Conservation (phyloP, 2,113 vertebrate genomes). For the Choloepus hoffmanni region DNA sequence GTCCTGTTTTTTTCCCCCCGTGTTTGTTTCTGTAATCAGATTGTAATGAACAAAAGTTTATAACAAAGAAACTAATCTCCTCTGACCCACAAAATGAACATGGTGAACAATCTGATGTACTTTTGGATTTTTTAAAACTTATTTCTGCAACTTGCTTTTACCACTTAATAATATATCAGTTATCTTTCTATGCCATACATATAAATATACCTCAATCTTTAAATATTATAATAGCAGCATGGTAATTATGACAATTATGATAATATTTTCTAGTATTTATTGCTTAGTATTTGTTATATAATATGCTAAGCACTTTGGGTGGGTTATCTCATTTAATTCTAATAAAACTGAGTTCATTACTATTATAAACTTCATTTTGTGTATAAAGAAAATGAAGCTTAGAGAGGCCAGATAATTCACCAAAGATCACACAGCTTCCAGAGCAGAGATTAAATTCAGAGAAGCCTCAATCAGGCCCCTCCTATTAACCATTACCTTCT, state of each 20-base stretch:
- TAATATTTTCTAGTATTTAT: slow-evolving; percentile 1
- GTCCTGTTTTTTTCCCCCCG: not conserved
- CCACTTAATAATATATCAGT: not conserved
- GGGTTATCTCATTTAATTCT: not conserved
- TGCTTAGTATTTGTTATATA: not conserved
- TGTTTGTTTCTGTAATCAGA: slow-evolving; percentile 36
- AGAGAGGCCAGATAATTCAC: not conserved
- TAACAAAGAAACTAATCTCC: not conserved
- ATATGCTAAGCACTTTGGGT: not conserved
- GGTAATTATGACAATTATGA: not conserved
- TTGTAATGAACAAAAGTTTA: not conserved
- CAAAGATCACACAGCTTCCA: not conserved
- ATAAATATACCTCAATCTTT: slow-evolving; percentile 21
- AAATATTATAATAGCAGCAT: not conserved
- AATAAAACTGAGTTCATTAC: slow-evolving; percentile 46
- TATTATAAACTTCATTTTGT: slow-evolving; percentile 37
- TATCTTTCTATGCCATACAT: not conserved
- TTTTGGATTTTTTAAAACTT: not conserved
- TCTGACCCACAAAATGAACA: slow-evolving; percentile 12
- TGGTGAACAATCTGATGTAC: not conserved
- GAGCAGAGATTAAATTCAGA: not conserved
- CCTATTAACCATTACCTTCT: not conserved
- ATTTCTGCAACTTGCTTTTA: slow-evolving; percentile 1
- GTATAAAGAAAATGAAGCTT: slow-evolving; percentile 19
- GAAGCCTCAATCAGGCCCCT: not conserved